A percentile compares a stretch with the other conserved stretches of the same genome.
phyloP scores from a whole-genome alignment of 2,888 invertebrate species.

The Calameuta pallipes region DNA sequence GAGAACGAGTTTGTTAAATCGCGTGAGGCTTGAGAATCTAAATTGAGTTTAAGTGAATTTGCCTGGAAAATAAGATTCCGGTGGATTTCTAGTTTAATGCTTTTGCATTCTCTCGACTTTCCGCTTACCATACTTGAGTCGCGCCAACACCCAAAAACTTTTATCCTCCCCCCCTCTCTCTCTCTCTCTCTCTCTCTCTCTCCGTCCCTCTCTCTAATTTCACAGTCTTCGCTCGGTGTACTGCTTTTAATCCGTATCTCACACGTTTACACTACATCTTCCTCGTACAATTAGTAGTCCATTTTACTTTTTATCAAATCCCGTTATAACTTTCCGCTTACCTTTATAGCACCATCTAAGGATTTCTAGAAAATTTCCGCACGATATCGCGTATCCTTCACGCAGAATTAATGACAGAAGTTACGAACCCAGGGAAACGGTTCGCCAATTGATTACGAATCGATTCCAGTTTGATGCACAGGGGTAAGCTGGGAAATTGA shows the following conservation, averaged over 20 bases:
- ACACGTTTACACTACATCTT: too few species aligned
- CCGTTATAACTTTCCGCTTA: too few species aligned
- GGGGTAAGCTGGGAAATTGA: not conserved
- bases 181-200: too few species aligned
- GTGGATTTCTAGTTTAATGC: not conserved
- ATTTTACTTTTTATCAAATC: too few species aligned
- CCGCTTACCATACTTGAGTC: not conserved
- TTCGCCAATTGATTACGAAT: not conserved
- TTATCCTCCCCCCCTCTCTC: too few species aligned
- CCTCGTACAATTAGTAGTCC: too few species aligned
- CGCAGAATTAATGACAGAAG: not conserved
- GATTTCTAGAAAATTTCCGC: not conserved
- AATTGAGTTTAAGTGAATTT: conserved; percentile 21
- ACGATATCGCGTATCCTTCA: not conserved
- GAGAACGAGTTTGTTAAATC: not conserved
- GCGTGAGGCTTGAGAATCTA: not conserved
- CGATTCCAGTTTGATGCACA: not conserved
- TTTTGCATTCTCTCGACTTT: not conserved
- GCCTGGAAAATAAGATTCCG: conserved; percentile 16
- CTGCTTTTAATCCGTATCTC: too few species aligned
- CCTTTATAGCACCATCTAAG: not conserved
- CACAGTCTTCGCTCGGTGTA: too few species aligned
- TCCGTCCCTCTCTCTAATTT: too few species aligned
- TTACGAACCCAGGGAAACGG: not conserved
- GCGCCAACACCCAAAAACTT: not conserved